Evolutionary conservation across 1,140 invertebrate genomes (phyloP).

Genomic region (Holotrichia oblita): DNA sequence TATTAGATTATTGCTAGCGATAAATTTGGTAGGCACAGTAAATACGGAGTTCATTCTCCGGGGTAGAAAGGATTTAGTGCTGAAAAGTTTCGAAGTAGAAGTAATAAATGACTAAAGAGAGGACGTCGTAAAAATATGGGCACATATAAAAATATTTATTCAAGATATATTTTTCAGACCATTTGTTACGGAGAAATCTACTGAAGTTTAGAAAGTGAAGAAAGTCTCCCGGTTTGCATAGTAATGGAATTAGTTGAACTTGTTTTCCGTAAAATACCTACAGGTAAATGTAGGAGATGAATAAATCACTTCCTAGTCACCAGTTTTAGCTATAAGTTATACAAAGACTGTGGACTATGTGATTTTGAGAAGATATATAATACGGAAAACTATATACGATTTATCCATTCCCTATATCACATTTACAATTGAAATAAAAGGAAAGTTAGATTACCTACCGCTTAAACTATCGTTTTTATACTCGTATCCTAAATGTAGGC

Average conservation of each 20-base stretch:
- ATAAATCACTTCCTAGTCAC: not conserved
- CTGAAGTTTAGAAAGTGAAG: slow-evolving; percentile 12
- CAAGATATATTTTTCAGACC: slow-evolving; percentile 25
- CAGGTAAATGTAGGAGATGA: not conserved
- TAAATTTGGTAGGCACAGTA: slow-evolving; percentile 19
- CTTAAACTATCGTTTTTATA: no score
- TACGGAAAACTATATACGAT: no score
- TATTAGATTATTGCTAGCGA: slow-evolving; percentile 23
- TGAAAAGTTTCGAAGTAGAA: slow-evolving; percentile 17
- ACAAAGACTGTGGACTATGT: no score
- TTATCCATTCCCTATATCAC: no score
- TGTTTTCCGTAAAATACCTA: not conserved
- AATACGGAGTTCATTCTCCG: slow-evolving; percentile 34
- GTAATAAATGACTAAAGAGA: slow-evolving; percentile 24
- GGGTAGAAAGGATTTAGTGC: slow-evolving; percentile 11
- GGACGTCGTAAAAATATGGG: slow-evolving; percentile 16
- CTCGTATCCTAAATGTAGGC: no score
- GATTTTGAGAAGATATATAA: no score
- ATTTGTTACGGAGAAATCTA: not conserved
- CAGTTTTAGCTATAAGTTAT: not conserved
- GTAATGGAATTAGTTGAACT: slow-evolving; percentile 12
- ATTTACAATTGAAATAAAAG: no score
- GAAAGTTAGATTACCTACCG: no score
- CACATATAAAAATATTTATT: slow-evolving; percentile 33
- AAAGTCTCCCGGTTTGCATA: not conserved